A percentile compares a stretch with the other conserved stretches of the same genome.
Evolutionary conservation across 2,113 vertebrate genomes (phyloP).

Genomic region (Phylloscopus trochiloides): DNA sequence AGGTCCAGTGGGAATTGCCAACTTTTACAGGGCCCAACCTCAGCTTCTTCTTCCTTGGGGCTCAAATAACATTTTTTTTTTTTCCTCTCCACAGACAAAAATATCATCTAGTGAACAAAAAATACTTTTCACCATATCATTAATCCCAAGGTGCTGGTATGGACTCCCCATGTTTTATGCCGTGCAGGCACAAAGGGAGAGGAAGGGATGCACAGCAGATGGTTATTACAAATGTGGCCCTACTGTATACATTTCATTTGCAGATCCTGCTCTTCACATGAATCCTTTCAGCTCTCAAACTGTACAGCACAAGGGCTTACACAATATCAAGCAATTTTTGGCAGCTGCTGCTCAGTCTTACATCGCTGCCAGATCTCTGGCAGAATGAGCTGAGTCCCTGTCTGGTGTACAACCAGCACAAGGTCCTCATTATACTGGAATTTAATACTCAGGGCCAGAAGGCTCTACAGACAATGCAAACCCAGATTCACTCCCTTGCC

Average conservation of each 20-base stretch:
- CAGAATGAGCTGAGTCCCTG: slow-evolving; percentile 40
- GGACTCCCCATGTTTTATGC: background rate
- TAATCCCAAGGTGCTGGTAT: background rate
- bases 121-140: background rate
- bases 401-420: slow-evolving; percentile 50
- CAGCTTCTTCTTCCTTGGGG: background rate
- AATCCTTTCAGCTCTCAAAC: background rate
- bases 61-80: background rate
- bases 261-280: slow-evolving; percentile 11
- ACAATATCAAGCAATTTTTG: slow-evolving; percentile 62
- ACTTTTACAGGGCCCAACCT: background rate
- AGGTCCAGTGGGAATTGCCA: background rate
- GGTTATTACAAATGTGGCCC: background rate
- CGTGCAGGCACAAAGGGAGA: background rate
- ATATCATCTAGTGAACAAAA: background rate
- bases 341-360: slow-evolving; percentile 49
- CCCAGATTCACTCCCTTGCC: slow-evolving; percentile 40
- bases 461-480: slow-evolving; percentile 48
- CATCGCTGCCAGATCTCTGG: slow-evolving; percentile 30
- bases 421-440: slow-evolving; percentile 61
- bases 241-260: slow-evolving; percentile 25
- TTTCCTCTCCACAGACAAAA: background rate
- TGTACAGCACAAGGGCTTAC: slow-evolving; percentile 44
- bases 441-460: slow-evolving; percentile 59
- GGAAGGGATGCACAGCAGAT: background rate